A percentile compares a stretch with the other conserved stretches of the same genome.
These are phyloP conservation scores for Oxygymnocypris stewartii DNA, from an alignment of 2,113 vertebrate genomes.

Conservation along the genomic window DNA sequence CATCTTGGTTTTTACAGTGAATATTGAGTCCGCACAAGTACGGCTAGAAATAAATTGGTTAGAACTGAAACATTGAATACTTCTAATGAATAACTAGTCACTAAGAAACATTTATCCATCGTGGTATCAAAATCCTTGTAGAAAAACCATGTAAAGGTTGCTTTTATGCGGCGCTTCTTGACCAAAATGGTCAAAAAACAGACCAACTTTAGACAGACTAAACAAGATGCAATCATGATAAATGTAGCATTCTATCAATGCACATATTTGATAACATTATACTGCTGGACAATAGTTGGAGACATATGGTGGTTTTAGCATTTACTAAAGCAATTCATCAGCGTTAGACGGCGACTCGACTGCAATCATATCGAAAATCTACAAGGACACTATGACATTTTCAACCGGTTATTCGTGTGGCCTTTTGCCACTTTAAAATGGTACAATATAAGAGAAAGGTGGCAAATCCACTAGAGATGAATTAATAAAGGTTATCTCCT, in stretches of 20 bases:
- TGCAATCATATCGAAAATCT: constrained; percentile 23
- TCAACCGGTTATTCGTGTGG: neutral
- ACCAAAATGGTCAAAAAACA: neutral
- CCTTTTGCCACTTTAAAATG: constrained; percentile 45
- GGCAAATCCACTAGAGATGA: constrained; percentile 35
- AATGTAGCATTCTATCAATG: neutral
- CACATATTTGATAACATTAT: neutral
- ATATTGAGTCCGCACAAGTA: neutral
- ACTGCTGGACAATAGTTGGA: neutral
- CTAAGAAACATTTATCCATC: neutral
- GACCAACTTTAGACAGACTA: neutral
- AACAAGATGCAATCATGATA: neutral
- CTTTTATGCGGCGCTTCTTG: neutral
- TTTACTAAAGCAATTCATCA: constrained; percentile 55
- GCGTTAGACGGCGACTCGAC: constrained; percentile 14
- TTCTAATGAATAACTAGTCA: neutral
- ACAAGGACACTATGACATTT: constrained; percentile 48
- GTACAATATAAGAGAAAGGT: constrained; percentile 34
- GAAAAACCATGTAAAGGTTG: neutral
- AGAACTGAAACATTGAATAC: neutral
- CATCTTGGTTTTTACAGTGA: neutral
- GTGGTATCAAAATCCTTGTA: neutral
- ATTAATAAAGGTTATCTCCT: constrained; percentile 50
- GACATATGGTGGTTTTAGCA: constrained; percentile 31
- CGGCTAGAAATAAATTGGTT: neutral